Percentiles rank a stretch among this genome's conserved stretches.
Evolutionary conservation across 2,888 invertebrate species (phyloP).

Genomic region (Oxytorus armatus): DNA sequence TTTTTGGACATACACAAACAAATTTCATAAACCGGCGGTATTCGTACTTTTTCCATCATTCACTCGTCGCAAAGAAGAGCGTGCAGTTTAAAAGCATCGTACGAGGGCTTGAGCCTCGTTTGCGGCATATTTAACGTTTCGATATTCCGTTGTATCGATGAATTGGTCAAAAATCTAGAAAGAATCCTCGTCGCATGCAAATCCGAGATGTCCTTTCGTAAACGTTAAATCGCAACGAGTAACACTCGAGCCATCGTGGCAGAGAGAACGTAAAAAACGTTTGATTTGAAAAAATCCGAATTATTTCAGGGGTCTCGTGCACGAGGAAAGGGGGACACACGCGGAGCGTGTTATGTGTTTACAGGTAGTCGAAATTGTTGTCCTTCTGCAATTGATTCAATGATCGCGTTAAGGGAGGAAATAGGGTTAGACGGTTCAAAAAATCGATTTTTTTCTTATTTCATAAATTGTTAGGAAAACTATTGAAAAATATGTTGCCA

Average conservation of each 20-base stretch:
- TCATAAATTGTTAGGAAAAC: too few relatives aligned
- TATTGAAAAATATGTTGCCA: too few relatives aligned
- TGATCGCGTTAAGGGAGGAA: not conserved
- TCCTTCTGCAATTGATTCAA: not conserved
- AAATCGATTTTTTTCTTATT: too few relatives aligned
- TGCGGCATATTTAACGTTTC: conserved; percentile 17
- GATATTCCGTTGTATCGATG: not conserved
- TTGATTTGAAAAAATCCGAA: conserved; percentile 59
- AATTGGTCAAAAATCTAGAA: conserved; percentile 1
- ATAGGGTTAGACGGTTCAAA: not conserved
- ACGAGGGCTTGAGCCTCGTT: conserved; percentile 60
- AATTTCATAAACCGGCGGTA: conserved; percentile 48
- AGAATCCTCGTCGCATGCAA: conserved; percentile 62
- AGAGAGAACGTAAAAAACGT: conserved; percentile 63
- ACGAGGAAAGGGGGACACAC: conserved; percentile 69
- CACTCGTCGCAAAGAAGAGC: conserved; percentile 68
- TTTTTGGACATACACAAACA: conserved; percentile 51
- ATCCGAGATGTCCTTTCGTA: conserved; percentile 59
- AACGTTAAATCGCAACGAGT: conserved; percentile 38
- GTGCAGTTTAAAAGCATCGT: conserved; percentile 68
- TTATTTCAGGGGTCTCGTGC: conserved; percentile 76
- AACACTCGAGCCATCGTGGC: conserved; percentile 69
- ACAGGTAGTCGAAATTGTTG: not conserved
- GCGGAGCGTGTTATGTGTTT: not conserved
- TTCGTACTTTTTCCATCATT: conserved; percentile 58